Percentiles rank a stretch among this genome's conserved stretches.
These are phyloP conservation scores for Apostichopus leukothele DNA, from an alignment of 53 echinoderm and acorn worm species.

Conservation along the genomic window DNA sequence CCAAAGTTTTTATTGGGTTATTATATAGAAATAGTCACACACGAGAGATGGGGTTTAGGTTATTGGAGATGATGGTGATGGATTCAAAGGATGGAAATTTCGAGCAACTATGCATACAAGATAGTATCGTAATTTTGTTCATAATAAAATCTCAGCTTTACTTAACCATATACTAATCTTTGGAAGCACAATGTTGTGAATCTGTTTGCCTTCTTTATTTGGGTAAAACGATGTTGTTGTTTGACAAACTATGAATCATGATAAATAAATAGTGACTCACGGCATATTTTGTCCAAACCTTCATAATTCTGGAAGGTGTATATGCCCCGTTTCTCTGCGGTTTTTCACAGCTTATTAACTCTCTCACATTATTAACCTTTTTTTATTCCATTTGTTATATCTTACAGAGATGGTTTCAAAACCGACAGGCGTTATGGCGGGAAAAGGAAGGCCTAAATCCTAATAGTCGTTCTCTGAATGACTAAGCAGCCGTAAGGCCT, in stretches of 20 bases:
- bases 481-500: slow-evolving; percentile 16
- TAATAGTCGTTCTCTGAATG: slow-evolving; percentile 36
- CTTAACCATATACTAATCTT: too few species aligned
- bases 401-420: slow-evolving; percentile 29
- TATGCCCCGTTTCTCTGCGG: neutral
- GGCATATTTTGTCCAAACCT: neutral
- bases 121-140: too few species aligned
- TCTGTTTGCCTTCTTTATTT: too few species aligned
- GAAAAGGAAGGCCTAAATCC: slow-evolving; percentile 49
- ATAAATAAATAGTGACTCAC: slow-evolving; percentile 23
- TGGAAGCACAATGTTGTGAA: too few species aligned
- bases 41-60: too few species aligned
- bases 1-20: too few species aligned
- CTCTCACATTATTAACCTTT: neutral
- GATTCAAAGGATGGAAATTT: too few species aligned
- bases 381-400: neutral
- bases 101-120: too few species aligned
- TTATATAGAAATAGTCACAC: too few species aligned
- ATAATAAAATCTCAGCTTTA: too few species aligned
- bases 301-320: neutral
- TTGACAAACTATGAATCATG: neutral
- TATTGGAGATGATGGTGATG: too few species aligned
- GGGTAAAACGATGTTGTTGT: too few species aligned
- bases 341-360: neutral
- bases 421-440: slow-evolving; percentile 46